Percentiles rank a stretch among this genome's conserved stretches.
Conservation (phyloP, 2,113 vertebrate species). For the Cinclus mexicanus region DNA sequence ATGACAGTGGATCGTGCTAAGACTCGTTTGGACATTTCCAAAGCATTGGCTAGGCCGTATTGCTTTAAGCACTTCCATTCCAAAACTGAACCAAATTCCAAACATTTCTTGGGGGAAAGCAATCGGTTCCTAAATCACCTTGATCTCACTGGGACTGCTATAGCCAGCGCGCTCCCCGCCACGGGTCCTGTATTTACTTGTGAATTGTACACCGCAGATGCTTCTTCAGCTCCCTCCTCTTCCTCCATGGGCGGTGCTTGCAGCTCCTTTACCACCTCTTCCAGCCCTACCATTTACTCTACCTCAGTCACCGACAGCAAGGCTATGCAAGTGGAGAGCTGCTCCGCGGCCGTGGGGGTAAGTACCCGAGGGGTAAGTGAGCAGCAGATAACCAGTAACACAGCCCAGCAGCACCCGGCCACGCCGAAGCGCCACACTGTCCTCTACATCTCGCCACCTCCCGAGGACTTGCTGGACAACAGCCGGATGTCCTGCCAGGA, state of each 20-base stretch:
- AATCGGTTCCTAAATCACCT: conserved; percentile 74
- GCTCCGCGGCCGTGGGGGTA: conserved; percentile 87
- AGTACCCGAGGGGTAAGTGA: conserved; percentile 89
- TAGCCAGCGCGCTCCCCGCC: conserved; percentile 83
- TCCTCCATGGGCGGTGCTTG: conserved; percentile 97
- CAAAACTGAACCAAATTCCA: conserved; percentile 78
- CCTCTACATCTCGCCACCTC: conserved; percentile 96
- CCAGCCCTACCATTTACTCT: conserved; percentile 92
- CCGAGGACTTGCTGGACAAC: conserved; percentile 96
- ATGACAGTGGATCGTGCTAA: conserved; percentile 48
- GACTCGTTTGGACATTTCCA: conserved; percentile 71
- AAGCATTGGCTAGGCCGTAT: conserved; percentile 58
- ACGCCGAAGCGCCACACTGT: conserved; percentile 87
- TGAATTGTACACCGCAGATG: conserved; percentile 98
- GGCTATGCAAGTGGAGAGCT: conserved; percentile 85
- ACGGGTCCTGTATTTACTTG: conserved; percentile 87
- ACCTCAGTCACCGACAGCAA: conserved; percentile 90
- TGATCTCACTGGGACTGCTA: conserved; percentile 88
- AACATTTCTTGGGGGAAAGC: conserved; percentile 74
- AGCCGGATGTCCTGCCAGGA: conserved; percentile 97
- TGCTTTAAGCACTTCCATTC: conserved; percentile 70
- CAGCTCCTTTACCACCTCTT: conserved; percentile 97
- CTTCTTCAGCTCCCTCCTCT: conserved; percentile 92
- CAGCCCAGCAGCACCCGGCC: conserved; percentile 84
- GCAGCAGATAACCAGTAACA: conserved; percentile 79